These are phyloP conservation scores for Unio pictorum DNA, from an alignment of 2,888 invertebrate genomes.

Conservation along the genomic window DNA sequence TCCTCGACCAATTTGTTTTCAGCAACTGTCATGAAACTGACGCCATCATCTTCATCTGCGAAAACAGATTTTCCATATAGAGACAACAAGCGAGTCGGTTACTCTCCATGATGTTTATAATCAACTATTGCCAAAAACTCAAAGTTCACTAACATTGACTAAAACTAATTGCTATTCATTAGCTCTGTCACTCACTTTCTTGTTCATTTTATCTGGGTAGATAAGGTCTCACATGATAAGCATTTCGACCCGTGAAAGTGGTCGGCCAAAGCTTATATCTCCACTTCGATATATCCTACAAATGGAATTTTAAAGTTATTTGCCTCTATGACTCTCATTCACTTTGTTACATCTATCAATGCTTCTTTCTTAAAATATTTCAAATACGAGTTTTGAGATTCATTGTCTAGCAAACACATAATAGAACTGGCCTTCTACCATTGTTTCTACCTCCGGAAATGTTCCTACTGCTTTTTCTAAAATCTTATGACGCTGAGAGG, in stretches of 20 bases:
- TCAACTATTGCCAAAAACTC: too few species aligned
- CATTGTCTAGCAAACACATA: background rate
- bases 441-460: background rate
- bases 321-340: background rate
- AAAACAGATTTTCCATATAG: too few species aligned
- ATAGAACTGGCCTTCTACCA: background rate
- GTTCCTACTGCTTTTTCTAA: background rate
- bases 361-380: too few species aligned
- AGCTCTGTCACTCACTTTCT: background rate
- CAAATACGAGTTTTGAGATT: too few species aligned
- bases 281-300: slow-evolving; percentile 6
- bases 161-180: slow-evolving; percentile 3
- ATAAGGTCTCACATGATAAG: background rate
- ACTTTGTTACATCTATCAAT: background rate
- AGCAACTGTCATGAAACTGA: too few species aligned
- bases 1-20: too few species aligned
- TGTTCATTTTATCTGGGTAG: background rate
- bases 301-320: slow-evolving; percentile 4
- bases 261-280: background rate
- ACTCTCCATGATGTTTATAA: too few species aligned
- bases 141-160: background rate
- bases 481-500: background rate
- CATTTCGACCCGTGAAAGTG: background rate
- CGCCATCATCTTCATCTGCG: too few species aligned
- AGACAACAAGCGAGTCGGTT: too few species aligned